Conservation (phyloP, 2,888 invertebrate genomes). For the Tetranychus truncatus region DNA sequence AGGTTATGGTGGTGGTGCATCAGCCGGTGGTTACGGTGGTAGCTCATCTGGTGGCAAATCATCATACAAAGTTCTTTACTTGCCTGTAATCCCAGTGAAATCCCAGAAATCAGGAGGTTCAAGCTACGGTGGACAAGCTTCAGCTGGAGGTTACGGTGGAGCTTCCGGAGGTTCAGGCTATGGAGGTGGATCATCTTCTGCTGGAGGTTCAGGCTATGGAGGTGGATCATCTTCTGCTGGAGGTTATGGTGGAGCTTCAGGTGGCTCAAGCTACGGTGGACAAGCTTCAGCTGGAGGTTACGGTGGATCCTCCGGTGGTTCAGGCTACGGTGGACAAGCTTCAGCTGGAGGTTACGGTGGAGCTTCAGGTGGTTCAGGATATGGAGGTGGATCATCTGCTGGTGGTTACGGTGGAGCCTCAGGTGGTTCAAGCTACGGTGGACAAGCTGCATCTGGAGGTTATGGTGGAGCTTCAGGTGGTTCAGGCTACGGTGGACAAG, state of each 20-base stretch:
- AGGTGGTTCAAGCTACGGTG: not conserved
- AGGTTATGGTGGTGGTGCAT: not conserved
- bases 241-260: constrained; percentile 8
- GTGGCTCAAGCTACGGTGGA: constrained; percentile 6
- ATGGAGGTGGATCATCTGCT: not conserved
- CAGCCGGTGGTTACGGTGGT: constrained; percentile 14
- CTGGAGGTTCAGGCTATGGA: not conserved
- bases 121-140: not conserved
- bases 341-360: constrained; percentile 8
- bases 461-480: constrained; percentile 5
- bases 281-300: not conserved
- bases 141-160: constrained; percentile 1
- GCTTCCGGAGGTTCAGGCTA: constrained; percentile 4
- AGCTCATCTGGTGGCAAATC: constrained; percentile 7
- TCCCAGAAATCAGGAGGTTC: constrained; percentile 1
- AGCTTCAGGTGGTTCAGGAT: not conserved
- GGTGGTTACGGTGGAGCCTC: constrained; percentile 2
- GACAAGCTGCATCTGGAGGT: not conserved
- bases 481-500: not conserved
- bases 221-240: not conserved
- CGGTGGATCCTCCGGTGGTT: not conserved
- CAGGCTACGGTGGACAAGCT: not conserved
- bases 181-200: constrained; percentile 1
- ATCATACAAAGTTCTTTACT: constrained; percentile 15
- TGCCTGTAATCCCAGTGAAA: constrained; percentile 16